phyloP scores from a whole-genome alignment of 2,113 vertebrate genomes.

The Microcebus tavaratra region DNA sequence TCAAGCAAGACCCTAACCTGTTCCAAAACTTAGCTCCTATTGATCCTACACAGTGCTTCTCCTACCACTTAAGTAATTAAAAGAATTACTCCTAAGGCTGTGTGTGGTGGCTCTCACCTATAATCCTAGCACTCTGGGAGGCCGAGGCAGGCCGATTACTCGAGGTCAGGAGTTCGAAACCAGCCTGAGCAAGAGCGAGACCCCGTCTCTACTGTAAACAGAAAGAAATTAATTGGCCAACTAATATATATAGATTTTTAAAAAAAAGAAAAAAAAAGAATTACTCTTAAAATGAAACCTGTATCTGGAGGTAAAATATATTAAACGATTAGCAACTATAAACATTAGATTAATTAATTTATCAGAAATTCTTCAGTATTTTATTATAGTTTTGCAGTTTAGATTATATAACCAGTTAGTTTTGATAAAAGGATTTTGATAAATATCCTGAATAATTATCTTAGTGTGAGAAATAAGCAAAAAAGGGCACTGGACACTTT shows the following conservation, averaged over 20 bases:
- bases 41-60: neutral
- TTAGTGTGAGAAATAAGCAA: neutral
- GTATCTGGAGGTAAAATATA: neutral
- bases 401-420: neutral
- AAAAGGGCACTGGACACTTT: neutral
- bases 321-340: neutral
- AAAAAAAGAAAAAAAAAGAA: neutral
- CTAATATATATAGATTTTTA: too few species aligned
- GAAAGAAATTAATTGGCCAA: too few species aligned
- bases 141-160: too few species aligned
- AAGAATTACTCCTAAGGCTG: neutral
- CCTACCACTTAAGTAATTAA: neutral
- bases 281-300: neutral
- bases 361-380: neutral
- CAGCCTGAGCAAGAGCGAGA: too few species aligned
- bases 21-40: neutral
- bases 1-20: neutral
- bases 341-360: neutral
- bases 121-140: too few species aligned
- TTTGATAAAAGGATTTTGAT: neutral
- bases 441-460: neutral
- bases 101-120: too few species aligned
- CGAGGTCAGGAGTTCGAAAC: too few species aligned
- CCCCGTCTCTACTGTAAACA: too few species aligned
- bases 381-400: neutral